Evolutionary conservation across 2,888 invertebrate species (phyloP).

Genomic region (Ophion costatus): DNA sequence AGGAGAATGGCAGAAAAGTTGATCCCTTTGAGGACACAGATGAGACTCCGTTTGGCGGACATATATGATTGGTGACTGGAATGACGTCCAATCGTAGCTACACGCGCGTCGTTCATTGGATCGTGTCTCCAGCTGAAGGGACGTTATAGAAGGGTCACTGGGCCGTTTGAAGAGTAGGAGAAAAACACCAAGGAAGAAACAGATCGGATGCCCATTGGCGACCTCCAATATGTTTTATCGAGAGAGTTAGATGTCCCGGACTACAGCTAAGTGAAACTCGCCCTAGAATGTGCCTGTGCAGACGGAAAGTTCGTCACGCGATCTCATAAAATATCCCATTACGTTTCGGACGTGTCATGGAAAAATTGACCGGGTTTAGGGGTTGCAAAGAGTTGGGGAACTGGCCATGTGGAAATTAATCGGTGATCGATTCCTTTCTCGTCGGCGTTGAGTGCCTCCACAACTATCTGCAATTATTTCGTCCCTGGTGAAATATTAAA

Average conservation of each 20-base stretch:
- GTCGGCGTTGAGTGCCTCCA: not conserved
- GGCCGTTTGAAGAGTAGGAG: slow-evolving; percentile 11
- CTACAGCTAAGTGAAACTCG: slow-evolving; percentile 67
- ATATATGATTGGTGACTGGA: not conserved
- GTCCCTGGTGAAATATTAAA: slow-evolving; percentile 18
- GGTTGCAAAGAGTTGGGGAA: not conserved
- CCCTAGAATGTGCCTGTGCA: slow-evolving; percentile 31
- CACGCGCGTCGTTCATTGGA: not conserved
- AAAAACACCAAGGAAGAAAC: slow-evolving; percentile 54
- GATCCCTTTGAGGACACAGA: not conserved
- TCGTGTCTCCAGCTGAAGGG: not conserved
- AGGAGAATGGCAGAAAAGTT: not conserved
- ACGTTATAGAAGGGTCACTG: not conserved
- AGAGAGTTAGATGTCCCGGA: slow-evolving; percentile 63
- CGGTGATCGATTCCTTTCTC: slow-evolving; percentile 24
- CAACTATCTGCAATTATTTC: slow-evolving; percentile 1
- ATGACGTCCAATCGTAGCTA: slow-evolving; percentile 11
- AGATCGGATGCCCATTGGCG: slow-evolving; percentile 56
- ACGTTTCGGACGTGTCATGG: slow-evolving; percentile 8
- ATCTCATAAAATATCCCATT: slow-evolving; percentile 49
- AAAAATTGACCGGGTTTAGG: not conserved
- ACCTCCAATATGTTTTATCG: slow-evolving; percentile 61
- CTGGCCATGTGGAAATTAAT: slow-evolving; percentile 39
- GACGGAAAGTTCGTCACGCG: slow-evolving; percentile 32
- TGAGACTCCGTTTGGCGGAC: not conserved